Conservation (phyloP, 2,113 vertebrate genomes). For the Apodemus sylvaticus region DNA sequence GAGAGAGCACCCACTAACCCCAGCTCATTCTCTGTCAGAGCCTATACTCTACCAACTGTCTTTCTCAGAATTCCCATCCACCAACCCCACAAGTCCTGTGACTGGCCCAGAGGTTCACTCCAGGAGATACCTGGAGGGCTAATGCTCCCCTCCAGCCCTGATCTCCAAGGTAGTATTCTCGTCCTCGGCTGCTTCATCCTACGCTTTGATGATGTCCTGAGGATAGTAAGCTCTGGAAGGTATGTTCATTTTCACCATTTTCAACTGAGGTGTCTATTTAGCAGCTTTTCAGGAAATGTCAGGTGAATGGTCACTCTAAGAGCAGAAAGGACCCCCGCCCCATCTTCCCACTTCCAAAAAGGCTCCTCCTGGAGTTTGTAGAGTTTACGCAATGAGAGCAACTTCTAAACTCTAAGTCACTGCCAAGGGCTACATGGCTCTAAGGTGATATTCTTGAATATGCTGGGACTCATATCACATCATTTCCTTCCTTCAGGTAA, state of each 20-base stretch:
- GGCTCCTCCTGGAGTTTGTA: not conserved
- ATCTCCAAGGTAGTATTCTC: not conserved
- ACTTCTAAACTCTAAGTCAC: not conserved
- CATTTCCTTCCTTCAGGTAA: not conserved
- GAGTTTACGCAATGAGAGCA: not conserved
- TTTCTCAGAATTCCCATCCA: not conserved
- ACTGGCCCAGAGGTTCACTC: not conserved
- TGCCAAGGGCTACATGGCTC: not conserved
- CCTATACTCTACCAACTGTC: not conserved
- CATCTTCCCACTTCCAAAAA: not conserved
- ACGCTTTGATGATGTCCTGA: not conserved
- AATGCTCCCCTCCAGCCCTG: not conserved
- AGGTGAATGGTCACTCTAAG: not conserved
- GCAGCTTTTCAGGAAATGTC: not conserved
- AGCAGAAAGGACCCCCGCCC: not conserved
- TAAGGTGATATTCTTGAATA: not conserved
- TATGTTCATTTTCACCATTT: not conserved
- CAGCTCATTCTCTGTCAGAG: too few species aligned
- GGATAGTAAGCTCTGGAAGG: not conserved
- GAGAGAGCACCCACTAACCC: rapidly evolving
- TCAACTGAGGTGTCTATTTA: not conserved
- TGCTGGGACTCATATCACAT: not conserved
- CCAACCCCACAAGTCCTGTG: not conserved
- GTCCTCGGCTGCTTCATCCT: not conserved
- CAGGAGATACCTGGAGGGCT: not conserved